Percentiles rank a stretch among this genome's conserved stretches.
phyloP scores from a whole-genome alignment of 1,140 invertebrate species.

The Meloidogyne floridensis region DNA sequence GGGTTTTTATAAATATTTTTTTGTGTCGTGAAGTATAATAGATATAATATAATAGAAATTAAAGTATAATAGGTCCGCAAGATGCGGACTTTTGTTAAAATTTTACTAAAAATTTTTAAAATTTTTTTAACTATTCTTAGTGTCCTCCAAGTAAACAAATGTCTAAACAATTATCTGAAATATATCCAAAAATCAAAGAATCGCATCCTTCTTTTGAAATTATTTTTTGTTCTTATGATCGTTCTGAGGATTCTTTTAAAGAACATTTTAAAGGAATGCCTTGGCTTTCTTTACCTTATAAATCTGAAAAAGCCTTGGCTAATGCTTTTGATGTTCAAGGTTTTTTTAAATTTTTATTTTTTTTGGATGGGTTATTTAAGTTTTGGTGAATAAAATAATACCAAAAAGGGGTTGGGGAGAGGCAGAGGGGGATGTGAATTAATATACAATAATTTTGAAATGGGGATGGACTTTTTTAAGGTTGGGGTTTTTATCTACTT shows the following conservation, averaged over 20 bases:
- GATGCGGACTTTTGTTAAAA: no score
- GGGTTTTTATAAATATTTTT: no score
- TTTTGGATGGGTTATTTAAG: neutral
- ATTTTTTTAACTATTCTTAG: slow-evolving; percentile 20
- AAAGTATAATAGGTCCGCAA: no score
- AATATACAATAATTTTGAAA: no score
- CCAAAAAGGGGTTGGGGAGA: no score
- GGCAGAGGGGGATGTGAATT: no score
- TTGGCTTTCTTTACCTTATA: slow-evolving; percentile 38
- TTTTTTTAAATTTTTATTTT: slow-evolving; percentile 2
- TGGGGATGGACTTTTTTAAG: no score
- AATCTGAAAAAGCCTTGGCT: slow-evolving; percentile 30
- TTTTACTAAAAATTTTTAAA: no score
- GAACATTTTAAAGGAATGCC: slow-evolving; percentile 44
- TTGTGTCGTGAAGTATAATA: no score
- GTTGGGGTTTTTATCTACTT: no score
- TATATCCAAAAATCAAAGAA: slow-evolving; percentile 41
- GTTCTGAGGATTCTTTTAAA: slow-evolving; percentile 39
- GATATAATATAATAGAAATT: no score
- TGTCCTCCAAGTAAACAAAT: slow-evolving; percentile 43
- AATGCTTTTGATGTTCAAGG: slow-evolving; percentile 35
- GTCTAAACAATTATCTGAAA: slow-evolving; percentile 26
- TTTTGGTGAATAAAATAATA: neutral
- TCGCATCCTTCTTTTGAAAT: slow-evolving; percentile 39
- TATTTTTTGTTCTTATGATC: slow-evolving; percentile 44